phyloP scores from a whole-genome alignment of 1,140 invertebrate species.

The Scaptomyza hsui region DNA sequence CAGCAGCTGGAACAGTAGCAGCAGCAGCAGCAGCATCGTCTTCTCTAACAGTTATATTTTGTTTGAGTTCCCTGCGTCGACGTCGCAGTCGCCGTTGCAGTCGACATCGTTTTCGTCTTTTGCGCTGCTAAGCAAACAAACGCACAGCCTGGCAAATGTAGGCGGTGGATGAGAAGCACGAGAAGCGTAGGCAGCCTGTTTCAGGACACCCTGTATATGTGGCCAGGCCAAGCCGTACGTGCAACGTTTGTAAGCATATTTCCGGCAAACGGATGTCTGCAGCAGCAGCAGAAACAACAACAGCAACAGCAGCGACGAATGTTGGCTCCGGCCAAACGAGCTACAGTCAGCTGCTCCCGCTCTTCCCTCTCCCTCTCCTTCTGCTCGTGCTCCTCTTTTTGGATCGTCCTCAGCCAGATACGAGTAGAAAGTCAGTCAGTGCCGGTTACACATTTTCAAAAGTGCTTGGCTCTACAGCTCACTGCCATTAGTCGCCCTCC shows the following conservation, averaged over 20 bases:
- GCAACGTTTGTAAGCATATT: constrained; percentile 77
- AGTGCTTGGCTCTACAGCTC: constrained; percentile 69
- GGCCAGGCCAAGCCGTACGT: constrained; percentile 30
- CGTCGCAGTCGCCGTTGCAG: constrained; percentile 33
- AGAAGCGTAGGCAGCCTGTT: no score
- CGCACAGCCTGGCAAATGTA: constrained; percentile 28
- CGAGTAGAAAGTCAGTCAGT: constrained; percentile 76
- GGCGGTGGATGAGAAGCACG: not conserved
- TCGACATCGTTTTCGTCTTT: constrained; percentile 71
- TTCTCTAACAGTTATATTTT: constrained; percentile 78
- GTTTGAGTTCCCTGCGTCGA: constrained; percentile 73
- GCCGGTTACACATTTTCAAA: constrained; percentile 79
- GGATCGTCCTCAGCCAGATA: constrained; percentile 49
- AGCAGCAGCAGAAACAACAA: constrained; percentile 44
- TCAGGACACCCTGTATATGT: constrained; percentile 49
- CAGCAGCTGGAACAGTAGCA: constrained; percentile 33
- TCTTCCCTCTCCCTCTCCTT: not conserved
- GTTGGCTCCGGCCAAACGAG: constrained; percentile 79
- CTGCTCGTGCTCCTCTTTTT: constrained; percentile 2
- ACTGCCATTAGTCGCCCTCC: constrained; percentile 61
- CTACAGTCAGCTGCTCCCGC: constrained; percentile 12
- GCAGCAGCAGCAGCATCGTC: constrained; percentile 53
- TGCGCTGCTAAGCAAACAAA: constrained; percentile 73
- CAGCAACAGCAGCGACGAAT: constrained; percentile 48
- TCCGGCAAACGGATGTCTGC: constrained; percentile 74